Evolutionary conservation across 2,888 invertebrate species (phyloP).

Genomic region (Podotricha telesiphe): DNA sequence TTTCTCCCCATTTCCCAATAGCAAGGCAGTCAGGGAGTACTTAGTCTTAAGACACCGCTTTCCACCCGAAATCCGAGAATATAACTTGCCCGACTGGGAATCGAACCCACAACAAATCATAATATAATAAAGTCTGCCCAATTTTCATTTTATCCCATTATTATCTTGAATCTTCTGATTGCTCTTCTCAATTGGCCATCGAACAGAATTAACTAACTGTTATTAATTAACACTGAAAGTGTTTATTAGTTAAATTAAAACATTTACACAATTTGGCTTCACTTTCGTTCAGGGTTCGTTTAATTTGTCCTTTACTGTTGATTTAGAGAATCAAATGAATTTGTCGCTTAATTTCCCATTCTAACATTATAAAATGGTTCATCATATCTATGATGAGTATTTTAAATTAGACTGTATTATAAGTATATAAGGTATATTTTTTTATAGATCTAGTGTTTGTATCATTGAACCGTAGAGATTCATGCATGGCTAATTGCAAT

Average conservation of each 20-base stretch:
- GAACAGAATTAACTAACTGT: conserved; percentile 17
- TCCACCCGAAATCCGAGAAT: no score
- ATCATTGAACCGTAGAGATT: conserved; percentile 38
- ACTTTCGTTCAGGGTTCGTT: conserved; percentile 19
- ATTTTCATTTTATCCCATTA: no score
- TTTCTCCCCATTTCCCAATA: no score
- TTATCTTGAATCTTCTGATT: not conserved
- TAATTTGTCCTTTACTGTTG: conserved; percentile 41
- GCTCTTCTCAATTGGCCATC: not conserved
- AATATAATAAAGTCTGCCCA: no score
- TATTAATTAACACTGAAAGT: conserved; percentile 19
- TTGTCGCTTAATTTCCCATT: conserved; percentile 39
- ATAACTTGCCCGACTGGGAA: no score
- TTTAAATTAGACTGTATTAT: not conserved
- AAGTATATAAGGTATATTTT: not conserved
- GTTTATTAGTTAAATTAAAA: conserved; percentile 24
- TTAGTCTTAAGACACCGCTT: no score
- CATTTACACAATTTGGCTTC: conserved; percentile 4
- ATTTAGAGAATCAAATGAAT: conserved; percentile 48
- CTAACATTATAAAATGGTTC: conserved; percentile 8
- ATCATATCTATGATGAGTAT: not conserved
- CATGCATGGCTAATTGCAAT: conserved; percentile 49
- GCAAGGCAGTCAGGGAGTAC: no score
- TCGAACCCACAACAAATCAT: no score
- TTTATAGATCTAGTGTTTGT: conserved; percentile 18